These are phyloP conservation scores for Eucera pruinosa DNA, from an alignment of 2,888 invertebrate genomes.

Conservation along the genomic window DNA sequence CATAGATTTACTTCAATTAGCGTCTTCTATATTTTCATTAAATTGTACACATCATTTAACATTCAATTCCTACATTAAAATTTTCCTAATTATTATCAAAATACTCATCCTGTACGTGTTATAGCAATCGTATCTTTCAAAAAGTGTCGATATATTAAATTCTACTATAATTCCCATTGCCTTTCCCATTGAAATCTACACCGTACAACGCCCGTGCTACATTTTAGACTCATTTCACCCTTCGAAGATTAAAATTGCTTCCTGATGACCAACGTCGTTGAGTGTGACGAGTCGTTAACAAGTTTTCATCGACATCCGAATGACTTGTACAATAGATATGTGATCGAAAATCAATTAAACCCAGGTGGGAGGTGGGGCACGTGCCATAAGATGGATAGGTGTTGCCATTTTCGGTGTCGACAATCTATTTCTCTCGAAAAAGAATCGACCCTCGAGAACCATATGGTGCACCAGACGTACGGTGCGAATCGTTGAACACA, in stretches of 20 bases:
- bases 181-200: no score
- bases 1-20: no score
- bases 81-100: no score
- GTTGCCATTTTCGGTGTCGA: constrained; percentile 59
- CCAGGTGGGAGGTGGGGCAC: constrained; percentile 47
- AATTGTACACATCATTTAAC: no score
- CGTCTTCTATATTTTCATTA: no score
- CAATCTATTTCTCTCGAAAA: constrained; percentile 54
- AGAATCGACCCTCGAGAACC: constrained; percentile 50
- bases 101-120: no score
- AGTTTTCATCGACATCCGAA: constrained; percentile 52
- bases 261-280: constrained; percentile 27
- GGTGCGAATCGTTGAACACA: constrained; percentile 25
- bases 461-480: constrained; percentile 59
- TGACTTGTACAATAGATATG: constrained; percentile 38
- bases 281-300: constrained; percentile 49
- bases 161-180: background rate
- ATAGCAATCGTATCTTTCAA: background rate
- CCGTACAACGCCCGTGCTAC: background rate
- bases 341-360: constrained; percentile 64
- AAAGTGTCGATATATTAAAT: background rate
- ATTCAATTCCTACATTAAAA: no score
- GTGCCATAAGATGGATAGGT: constrained; percentile 69
- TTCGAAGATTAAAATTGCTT: constrained; percentile 24
- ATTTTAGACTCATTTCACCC: background rate